phyloP scores from a whole-genome alignment of 2,797 vertebrate genomes.

The Lepus townsendii region DNA sequence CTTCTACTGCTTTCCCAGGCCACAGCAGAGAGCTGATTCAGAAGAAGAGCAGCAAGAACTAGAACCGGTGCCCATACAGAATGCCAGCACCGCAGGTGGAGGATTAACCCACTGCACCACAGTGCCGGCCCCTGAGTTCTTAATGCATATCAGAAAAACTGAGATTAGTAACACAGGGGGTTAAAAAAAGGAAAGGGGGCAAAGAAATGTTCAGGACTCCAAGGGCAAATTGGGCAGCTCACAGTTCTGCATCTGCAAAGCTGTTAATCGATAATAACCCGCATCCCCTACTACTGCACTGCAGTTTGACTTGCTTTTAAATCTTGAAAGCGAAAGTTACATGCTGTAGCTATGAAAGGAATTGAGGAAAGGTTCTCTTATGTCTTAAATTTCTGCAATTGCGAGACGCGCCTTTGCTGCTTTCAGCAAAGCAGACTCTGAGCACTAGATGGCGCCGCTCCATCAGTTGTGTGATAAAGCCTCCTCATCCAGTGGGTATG shows the following conservation, averaged over 20 bases:
- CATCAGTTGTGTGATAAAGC: background rate
- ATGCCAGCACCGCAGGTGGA: too few relatives aligned
- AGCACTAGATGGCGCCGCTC: slow-evolving; percentile 73
- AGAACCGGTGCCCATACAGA: too few relatives aligned
- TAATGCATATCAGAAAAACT: background rate
- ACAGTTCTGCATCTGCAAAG: background rate
- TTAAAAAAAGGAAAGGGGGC: background rate
- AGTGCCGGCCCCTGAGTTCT: background rate
- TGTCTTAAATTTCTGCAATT: background rate
- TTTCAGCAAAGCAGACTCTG: background rate
- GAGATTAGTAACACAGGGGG: background rate
- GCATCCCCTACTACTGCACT: background rate
- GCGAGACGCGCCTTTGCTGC: background rate
- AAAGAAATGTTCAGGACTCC: background rate
- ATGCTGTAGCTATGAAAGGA: background rate
- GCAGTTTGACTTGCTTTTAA: background rate
- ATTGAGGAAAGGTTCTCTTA: background rate
- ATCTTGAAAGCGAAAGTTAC: background rate
- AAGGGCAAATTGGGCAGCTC: background rate
- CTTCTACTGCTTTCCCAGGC: too few relatives aligned
- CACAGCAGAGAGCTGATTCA: too few relatives aligned
- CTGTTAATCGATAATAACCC: background rate
- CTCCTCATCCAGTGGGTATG: background rate
- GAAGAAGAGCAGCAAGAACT: too few relatives aligned
- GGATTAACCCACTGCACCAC: too few relatives aligned